Evolutionary conservation across 2,113 vertebrate genomes (phyloP).

Genomic region (Corythaixoides concolor): DNA sequence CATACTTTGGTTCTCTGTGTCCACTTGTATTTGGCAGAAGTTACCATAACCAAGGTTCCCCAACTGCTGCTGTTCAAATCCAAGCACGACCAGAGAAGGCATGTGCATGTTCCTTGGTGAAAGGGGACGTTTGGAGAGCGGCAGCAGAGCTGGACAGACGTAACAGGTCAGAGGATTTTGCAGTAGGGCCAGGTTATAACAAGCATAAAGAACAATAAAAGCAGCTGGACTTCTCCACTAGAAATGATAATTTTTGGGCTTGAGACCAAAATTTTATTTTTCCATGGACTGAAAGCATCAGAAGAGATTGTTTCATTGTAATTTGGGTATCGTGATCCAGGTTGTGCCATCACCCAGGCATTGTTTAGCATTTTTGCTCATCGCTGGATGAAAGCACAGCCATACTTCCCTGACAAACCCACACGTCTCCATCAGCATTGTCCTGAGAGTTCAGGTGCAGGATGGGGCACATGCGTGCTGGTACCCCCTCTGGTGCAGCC

Average conservation of each 20-base stretch:
- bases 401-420: background rate
- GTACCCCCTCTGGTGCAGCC: background rate
- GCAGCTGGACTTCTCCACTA: background rate
- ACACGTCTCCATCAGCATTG: accelerated
- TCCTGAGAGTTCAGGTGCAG: background rate
- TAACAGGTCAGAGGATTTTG: background rate
- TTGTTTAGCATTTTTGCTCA: background rate
- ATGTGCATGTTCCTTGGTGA: background rate
- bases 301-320: background rate
- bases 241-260: background rate
- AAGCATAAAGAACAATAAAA: background rate
- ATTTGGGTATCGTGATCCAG: background rate
- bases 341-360: background rate
- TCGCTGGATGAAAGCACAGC: background rate
- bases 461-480: background rate
- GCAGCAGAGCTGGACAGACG: background rate
- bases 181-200: background rate
- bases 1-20: background rate
- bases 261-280: background rate
- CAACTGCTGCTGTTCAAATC: background rate
- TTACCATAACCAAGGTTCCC: background rate
- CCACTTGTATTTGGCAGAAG: background rate
- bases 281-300: background rate
- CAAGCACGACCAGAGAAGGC: background rate
- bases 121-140: background rate